Evolutionary conservation across 2,113 vertebrate species (phyloP), one percentile per base, ranked within the genome.

Genomic region (Brienomyrus brachyistius): DNA sequence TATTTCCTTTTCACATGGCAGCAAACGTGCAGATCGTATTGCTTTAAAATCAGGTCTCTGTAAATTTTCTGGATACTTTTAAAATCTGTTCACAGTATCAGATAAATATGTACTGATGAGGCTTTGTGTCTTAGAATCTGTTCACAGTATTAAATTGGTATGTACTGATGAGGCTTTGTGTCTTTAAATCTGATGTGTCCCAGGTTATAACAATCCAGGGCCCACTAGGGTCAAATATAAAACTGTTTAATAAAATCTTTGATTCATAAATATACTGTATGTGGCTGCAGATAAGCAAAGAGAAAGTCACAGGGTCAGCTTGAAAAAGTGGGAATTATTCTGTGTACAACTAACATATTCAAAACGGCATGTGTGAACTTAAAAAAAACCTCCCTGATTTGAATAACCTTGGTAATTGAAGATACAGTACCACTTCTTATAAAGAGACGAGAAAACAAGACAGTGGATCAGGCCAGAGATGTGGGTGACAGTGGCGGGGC

Each of bases 391-490:
- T 94, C 93, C 94, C 94, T 93, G 92, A 95, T 94, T 94, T 92
- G 94, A 94, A 94, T 92, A 93, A 94, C 93, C 93, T 94, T 93
- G 92, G 93, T 95, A 94, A 94, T 94, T 93, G 93, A 94, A 95
- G 94, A 93, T 89, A 95, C 93, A 92, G 91, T 88, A 93, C 91
- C 94, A 94, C 93, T 95, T 95, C 94, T 95, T 95, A 95, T 94
- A 94, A 94, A 95, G 94, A 95, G 94, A 94, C 17, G 15, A 15
- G 94, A 94, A 94, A 94, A 94, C 94, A 94, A n/a, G 27, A 27
- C 48, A 56, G 27, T 48, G 23, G 51, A 51, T 31, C 48, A 54
- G 85, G 48, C 15, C 31, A 19, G 50, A 86, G 85, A n/a, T 54
- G 23, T 15, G 50, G n/a, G 85, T 6, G 85, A 56, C 51, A 17